phyloP scores from a whole-genome alignment of 2,797 vertebrate genomes.

The Lemur catta region DNA sequence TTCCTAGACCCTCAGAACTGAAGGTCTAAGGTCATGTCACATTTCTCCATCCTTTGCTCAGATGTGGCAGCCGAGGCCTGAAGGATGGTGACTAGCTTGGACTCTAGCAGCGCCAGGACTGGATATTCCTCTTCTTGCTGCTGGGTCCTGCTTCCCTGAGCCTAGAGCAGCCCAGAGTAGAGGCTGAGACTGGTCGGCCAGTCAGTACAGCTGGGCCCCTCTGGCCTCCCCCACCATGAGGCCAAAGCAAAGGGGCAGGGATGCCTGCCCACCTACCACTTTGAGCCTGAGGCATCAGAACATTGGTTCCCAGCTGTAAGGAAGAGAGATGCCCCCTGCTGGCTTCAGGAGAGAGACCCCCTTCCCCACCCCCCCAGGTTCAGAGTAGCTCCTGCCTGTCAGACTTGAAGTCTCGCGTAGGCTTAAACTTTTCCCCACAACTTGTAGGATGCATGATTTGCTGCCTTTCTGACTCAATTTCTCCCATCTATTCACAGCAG shows the following conservation, averaged over 20 bases:
- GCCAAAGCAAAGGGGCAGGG: background rate
- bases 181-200: background rate
- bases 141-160: background rate
- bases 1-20: background rate
- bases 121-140: background rate
- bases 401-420: background rate
- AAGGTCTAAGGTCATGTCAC: background rate
- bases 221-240: background rate
- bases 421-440: background rate
- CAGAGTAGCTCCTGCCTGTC: background rate
- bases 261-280: background rate
- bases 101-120: background rate
- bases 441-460: background rate
- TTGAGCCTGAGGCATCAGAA: background rate
- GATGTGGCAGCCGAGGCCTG: background rate
- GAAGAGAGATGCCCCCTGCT: background rate
- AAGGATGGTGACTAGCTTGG: background rate
- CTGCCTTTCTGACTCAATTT: background rate
- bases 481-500: background rate
- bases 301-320: background rate
- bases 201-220: background rate
- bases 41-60: background rate
- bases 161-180: background rate
- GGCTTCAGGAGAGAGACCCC: background rate
- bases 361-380: background rate